Percentiles rank a stretch among this genome's conserved stretches.
Conservation (phyloP, 2,797 vertebrate species). For the Coendou prehensilis region DNA sequence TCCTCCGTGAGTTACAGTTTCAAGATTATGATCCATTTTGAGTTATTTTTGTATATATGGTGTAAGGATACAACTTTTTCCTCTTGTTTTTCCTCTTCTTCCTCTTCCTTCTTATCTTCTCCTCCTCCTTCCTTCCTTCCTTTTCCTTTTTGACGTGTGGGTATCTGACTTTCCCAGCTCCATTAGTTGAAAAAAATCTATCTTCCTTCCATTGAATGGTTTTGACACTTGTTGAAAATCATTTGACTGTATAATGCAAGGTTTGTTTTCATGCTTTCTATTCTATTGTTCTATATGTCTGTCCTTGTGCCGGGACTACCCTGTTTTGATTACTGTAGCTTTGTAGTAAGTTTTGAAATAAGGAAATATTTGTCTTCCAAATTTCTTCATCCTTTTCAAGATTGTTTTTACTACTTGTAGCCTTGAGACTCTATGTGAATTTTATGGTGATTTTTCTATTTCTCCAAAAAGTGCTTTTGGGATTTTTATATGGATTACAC, state of each 20-base stretch:
- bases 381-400: background rate
- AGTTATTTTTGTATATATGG: background rate
- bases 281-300: background rate
- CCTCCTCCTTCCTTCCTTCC: background rate
- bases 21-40: background rate
- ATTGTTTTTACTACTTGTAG: background rate
- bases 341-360: slow-evolving; percentile 46
- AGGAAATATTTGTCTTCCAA: background rate
- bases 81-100: background rate
- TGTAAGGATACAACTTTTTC: background rate
- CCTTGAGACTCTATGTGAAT: background rate
- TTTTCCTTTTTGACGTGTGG: background rate
- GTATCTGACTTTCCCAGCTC: background rate
- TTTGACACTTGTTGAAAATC: background rate
- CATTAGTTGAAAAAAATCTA: background rate
- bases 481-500: background rate
- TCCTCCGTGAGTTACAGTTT: background rate
- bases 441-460: background rate
- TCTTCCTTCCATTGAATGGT: background rate
- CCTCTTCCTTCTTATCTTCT: background rate
- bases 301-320: background rate
- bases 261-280: background rate
- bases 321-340: slow-evolving; percentile 21
- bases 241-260: background rate
- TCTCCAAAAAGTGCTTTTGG: background rate